phyloP scores from a whole-genome alignment of 2,888 invertebrate genomes.

The Drosophila recens region DNA sequence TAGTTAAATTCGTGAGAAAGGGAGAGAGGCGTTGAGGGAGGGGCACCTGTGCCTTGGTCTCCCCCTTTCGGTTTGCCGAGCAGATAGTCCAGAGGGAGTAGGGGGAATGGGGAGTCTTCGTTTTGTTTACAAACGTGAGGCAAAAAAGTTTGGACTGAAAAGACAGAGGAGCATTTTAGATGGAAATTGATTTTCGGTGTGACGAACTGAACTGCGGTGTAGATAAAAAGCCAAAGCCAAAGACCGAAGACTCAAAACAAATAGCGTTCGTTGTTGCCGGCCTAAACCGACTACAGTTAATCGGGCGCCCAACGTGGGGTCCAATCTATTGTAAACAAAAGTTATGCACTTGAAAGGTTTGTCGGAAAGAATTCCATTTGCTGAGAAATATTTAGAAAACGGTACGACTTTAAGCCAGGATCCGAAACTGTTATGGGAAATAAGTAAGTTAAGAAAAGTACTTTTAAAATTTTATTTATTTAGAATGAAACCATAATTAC shows the following conservation, averaged over 20 bases:
- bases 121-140: slow-evolving; percentile 77
- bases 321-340: slow-evolving; percentile 16
- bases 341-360: not conserved
- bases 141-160: slow-evolving; percentile 54
- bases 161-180: slow-evolving; percentile 61
- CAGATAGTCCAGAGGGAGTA: not conserved
- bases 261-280: not conserved
- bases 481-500: too few species aligned
- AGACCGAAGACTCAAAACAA: too few species aligned
- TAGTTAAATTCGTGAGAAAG: slow-evolving; percentile 69
- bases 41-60: slow-evolving; percentile 13
- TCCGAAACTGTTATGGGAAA: too few species aligned
- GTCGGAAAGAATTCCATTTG: not conserved
- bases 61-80: not conserved
- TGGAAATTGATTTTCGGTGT: slow-evolving; percentile 76
- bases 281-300: slow-evolving; percentile 9
- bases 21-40: not conserved
- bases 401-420: not conserved
- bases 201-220: slow-evolving; percentile 58
- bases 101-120: slow-evolving; percentile 25
- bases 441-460: too few species aligned
- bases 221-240: slow-evolving; percentile 38
- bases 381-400: slow-evolving; percentile 1
- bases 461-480: not conserved
- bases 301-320: slow-evolving; percentile 12